Base-by-base conservation (phyloP, 2,113 vertebrate species). In the Lamprologus speciosus region DNA sequence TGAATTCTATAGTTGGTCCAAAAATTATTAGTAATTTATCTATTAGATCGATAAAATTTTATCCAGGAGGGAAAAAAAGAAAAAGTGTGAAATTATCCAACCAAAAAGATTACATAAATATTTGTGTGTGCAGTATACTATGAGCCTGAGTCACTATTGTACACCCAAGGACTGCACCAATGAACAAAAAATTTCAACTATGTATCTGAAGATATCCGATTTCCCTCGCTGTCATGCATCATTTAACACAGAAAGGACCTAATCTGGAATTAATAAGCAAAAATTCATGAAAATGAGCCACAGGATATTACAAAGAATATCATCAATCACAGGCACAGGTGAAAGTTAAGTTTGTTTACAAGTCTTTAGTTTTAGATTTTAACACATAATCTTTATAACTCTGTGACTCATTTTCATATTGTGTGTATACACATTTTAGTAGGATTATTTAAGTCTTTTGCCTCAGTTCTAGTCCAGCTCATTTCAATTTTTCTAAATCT, bases 211-310 rank as follows among this genome's bases (percentile, higher is more conserved):
- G 28, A 88, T 70, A 82, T 81, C 16, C 8, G 51, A 81, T 19
- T 2, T 45, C 4, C 1, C 47, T 81, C 51, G 26, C 28, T 80
- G 82, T 86, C 89, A 91, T 94, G 89, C 87, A 93, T 96, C 88
- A 94, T 95, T 95, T 91, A 94, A 92, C 75, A 40, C 12, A 55
- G 70, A 80, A 47, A 87, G 81, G 58, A 92, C 85, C 85, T 92
- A 87, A 93, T 92, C 54, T 33, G 35, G 87, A 79, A 87, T 63
- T 80, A 80, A 91, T 82, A 87, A 91, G 83, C 83, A 37, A 68
- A 17, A 54, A 84, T 88, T 86, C 79, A 87, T 90, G 86, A 93
- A 91, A 94, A 86, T 87, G n/a, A 85, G 81, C 51, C 3, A 21
- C 42, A 35, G 82, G 87, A 88, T 91, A 82, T 90, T 85, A 87